These are phyloP conservation scores for Lepisosteus oculatus DNA, from an alignment of 2,113 vertebrate genomes.

Conservation along the genomic window DNA sequence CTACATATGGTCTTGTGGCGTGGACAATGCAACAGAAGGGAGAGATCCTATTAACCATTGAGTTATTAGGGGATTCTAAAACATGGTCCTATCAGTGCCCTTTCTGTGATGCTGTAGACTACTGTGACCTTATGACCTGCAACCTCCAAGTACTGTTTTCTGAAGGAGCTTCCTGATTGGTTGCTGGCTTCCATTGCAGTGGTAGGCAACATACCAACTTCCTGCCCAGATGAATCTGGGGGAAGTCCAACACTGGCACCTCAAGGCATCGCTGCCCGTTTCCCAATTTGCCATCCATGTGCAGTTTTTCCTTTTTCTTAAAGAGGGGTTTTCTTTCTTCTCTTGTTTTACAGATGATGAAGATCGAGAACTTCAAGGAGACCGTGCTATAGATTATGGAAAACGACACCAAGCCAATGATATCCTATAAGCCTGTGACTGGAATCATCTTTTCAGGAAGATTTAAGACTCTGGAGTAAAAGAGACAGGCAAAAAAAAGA, in stretches of 20 bases:
- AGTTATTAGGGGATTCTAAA: background rate
- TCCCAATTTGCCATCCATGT: slow-evolving; percentile 15
- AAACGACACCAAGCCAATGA: slow-evolving; percentile 81
- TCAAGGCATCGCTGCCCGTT: slow-evolving; percentile 30
- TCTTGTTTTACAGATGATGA: slow-evolving; percentile 82
- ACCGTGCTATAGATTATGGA: slow-evolving; percentile 79
- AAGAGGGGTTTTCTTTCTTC: background rate
- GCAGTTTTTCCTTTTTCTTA: slow-evolving; percentile 22
- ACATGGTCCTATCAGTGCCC: no score
- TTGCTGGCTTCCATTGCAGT: no score
- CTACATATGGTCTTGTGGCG: no score
- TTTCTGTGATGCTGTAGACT: no score
- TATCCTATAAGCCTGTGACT: slow-evolving; percentile 67
- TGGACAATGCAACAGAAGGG: no score
- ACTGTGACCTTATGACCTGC: no score
- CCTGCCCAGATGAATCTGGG: no score
- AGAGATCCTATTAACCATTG: background rate
- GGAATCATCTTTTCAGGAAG: slow-evolving; percentile 27
- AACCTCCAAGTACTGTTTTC: no score
- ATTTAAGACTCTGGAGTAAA: slow-evolving; percentile 11
- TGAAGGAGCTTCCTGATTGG: no score
- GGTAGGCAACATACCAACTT: no score
- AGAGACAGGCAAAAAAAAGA: slow-evolving; percentile 5
- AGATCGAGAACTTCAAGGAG: slow-evolving; percentile 86
- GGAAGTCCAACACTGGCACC: no score